Percentiles rank a stretch among this genome's conserved stretches.
Conservation (phyloP, 2,797 vertebrate genomes). For the Falco peregrinus region DNA sequence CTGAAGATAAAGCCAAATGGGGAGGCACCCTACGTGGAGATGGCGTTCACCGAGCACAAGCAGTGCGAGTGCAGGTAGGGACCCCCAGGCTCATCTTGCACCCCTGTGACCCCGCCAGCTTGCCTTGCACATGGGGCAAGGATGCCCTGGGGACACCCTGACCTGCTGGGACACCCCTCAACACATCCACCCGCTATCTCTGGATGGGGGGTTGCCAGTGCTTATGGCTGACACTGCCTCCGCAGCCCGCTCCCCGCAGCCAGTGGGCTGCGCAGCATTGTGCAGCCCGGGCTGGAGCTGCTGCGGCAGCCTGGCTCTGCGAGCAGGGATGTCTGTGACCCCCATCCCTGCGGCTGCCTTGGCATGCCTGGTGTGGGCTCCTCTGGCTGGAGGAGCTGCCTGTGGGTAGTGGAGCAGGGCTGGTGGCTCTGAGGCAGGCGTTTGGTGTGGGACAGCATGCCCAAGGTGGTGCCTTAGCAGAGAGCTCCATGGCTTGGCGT, state of each 20-base stretch:
- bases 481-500: not conserved
- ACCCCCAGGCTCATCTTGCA: not conserved
- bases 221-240: not conserved
- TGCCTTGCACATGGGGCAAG: not conserved
- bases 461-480: not conserved
- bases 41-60: constrained; percentile 91
- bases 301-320: rapidly evolving
- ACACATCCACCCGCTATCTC: not conserved
- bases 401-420: not conserved
- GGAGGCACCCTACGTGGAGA: constrained; percentile 87
- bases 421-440: not conserved
- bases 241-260: not conserved
- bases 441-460: not conserved
- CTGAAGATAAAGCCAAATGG: constrained; percentile 87
- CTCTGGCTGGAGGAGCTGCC: not conserved
- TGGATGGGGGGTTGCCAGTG: rapidly evolving
- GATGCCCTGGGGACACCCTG: not conserved
- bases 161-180: not conserved
- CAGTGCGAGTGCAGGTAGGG: constrained; percentile 94
- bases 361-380: rapidly evolving
- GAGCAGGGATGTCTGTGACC: not conserved
- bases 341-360: not conserved
- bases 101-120: not conserved
- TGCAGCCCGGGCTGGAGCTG: not conserved
- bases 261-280: rapidly evolving